These are phyloP conservation scores for Pantelozetes paolii DNA, from an alignment of 2,888 invertebrate genomes.

Conservation along the genomic window DNA sequence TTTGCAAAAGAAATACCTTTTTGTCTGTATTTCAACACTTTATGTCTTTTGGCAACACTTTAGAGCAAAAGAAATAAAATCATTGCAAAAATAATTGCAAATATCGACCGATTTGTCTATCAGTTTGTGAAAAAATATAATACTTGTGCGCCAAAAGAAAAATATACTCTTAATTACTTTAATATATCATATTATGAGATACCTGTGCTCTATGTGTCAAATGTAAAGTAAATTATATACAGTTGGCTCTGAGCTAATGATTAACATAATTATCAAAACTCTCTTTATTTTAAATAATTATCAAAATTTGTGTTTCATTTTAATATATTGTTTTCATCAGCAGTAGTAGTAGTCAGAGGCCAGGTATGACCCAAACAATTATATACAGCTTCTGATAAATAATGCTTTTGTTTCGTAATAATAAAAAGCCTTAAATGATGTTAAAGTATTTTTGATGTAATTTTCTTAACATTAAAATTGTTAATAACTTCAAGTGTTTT, in stretches of 20 bases:
- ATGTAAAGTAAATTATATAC: not conserved
- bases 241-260: not conserved
- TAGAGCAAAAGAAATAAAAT: not conserved
- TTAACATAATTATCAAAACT: constrained; percentile 6
- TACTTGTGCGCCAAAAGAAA: not conserved
- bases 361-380: constrained; percentile 16
- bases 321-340: not conserved
- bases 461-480: constrained; percentile 7
- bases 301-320: constrained; percentile 13
- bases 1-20: not conserved
- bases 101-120: constrained; percentile 13
- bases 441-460: constrained; percentile 13
- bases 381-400: not conserved
- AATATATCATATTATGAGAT: not conserved
- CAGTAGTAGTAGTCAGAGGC: not conserved
- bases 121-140: not conserved
- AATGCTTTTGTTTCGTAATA: constrained; percentile 25
- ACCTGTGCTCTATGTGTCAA: constrained; percentile 24
- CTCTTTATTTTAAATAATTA: not conserved
- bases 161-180: constrained; percentile 1
- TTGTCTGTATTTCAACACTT: not conserved
- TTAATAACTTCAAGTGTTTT: constrained; percentile 3
- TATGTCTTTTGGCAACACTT: constrained; percentile 8
- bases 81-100: not conserved
- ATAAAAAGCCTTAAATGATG: not conserved